Evolutionary conservation across 1,140 invertebrate genomes (phyloP).

Genomic region (Elymnias hypermnestra): DNA sequence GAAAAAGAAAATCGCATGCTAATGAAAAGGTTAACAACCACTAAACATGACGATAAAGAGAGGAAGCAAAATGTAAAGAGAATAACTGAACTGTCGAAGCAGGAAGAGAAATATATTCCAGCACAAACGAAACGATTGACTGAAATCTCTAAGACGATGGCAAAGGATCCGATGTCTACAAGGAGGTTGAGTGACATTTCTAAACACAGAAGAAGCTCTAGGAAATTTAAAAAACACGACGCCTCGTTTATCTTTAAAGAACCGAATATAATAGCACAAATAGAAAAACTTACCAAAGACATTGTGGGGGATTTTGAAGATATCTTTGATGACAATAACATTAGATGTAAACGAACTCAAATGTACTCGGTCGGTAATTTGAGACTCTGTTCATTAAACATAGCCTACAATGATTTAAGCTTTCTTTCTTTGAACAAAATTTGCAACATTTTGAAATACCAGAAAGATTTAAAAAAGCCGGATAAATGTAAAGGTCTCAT

Average conservation of each 20-base stretch:
- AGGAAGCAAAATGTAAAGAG: conserved; percentile 9
- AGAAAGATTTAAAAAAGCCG: conserved; percentile 11
- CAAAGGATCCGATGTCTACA: too few species aligned
- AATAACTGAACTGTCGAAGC: not conserved
- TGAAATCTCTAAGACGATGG: too few species aligned
- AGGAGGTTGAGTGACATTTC: too few species aligned
- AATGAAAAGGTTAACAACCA: not conserved
- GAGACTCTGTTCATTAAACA: conserved; percentile 32
- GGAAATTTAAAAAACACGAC: too few species aligned
- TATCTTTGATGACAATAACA: conserved; percentile 21
- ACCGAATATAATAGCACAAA: conserved; percentile 15
- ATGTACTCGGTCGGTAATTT: conserved; percentile 31
- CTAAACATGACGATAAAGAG: conserved; percentile 1
- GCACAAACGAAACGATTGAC: too few species aligned
- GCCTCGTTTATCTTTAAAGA: not conserved
- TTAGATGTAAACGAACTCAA: conserved; percentile 12
- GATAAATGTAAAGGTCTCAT: conserved; percentile 23
- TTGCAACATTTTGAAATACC: conserved; percentile 29
- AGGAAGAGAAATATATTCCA: too few species aligned
- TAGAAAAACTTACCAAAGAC: conserved; percentile 7
- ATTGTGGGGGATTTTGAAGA: conserved; percentile 30
- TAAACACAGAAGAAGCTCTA: too few species aligned
- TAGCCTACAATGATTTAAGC: conserved; percentile 34
- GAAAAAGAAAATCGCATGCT: conserved; percentile 7
- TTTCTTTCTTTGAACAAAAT: conserved; percentile 25